Base-by-base conservation (phyloP, 2,888 invertebrate genomes). In the Sinotaia quadrata region DNA sequence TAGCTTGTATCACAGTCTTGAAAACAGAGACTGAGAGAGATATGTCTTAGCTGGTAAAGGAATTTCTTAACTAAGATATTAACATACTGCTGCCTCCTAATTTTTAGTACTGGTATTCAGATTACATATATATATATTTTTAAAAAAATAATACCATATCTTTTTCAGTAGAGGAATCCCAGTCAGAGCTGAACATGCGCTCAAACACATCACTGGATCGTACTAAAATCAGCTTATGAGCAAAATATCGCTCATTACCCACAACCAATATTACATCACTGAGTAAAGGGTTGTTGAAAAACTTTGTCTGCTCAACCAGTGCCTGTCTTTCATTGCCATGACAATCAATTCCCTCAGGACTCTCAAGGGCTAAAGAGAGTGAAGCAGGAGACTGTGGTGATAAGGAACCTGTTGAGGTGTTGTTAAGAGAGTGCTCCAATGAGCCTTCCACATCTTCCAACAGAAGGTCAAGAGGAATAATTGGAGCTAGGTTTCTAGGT, bases 121-220 rank as follows among this genome's bases (percentile, higher is more conserved):
- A n/a, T n/a, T n/a, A n/a, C n/a, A n/a, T n/a, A n/a, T n/a, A n/a
- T n/a, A n/a, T n/a, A n/a, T n/a, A n/a, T n/a, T n/a, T n/a, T n/a
- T n/a, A n/a, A n/a, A n/a, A n/a, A n/a, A 47, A 47, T 7, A n/a
- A 8, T 47, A 47, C 47, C n/a, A 21, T n/a, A 15, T 47, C 12
- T 47, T 47, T 47, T n/a, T 7, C 8, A 8, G 7, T 24, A 1
- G 47, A 8, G 8, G 47, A 47, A 29, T 73, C 74, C 89, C 89
- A 89, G 51, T 85, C 81, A 29, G 85, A 79, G 68, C 86, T 87
- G 41, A 89, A 81, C 89, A 89, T 89, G 21, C 89, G 81, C 73
- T 90, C 90, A 80, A 90, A 90, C 18, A 90, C 89, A 78, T 90
- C 89, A 73, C 89, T 89, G 52, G 86, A 80, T 49, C 86, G 83